phyloP scores from a whole-genome alignment of 2,797 vertebrate genomes.

The Falco biarmicus region DNA sequence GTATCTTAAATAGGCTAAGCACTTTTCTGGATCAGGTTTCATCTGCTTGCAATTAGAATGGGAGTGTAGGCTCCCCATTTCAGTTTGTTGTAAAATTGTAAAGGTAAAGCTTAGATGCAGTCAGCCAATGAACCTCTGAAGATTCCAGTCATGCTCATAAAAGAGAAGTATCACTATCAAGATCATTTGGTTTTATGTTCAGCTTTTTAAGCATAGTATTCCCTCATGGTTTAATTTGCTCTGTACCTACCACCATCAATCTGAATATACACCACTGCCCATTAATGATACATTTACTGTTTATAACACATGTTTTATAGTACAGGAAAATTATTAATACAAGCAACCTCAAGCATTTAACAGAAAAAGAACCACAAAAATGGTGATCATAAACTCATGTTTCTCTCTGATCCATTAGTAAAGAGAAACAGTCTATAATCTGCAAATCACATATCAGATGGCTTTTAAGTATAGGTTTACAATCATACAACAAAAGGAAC shows the following conservation, averaged over 20 bases:
- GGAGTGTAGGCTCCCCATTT: not conserved
- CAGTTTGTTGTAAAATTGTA: not conserved
- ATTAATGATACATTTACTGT: constrained; percentile 21
- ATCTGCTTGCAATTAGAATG: not conserved
- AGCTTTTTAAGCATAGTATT: constrained; percentile 52
- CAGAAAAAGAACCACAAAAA: constrained; percentile 12
- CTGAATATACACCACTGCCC: constrained; percentile 1
- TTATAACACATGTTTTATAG: constrained; percentile 14
- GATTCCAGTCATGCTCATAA: constrained; percentile 12
- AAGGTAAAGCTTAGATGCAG: not conserved
- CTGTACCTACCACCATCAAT: not conserved
- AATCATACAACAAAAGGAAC: not conserved
- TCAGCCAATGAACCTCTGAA: not conserved
- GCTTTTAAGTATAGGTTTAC: not conserved
- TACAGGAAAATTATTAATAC: constrained; percentile 19
- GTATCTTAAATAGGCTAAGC: not conserved
- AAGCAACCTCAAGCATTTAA: not conserved
- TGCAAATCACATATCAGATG: not conserved
- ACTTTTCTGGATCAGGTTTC: not conserved
- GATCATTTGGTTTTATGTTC: constrained; percentile 49
- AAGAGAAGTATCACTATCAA: constrained; percentile 18
- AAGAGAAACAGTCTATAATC: not conserved
- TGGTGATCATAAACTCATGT: not conserved
- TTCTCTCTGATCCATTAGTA: constrained; percentile 12
- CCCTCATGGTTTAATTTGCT: constrained; percentile 39